Base-by-base conservation (phyloP, 2,888 invertebrate genomes). In the Ommatoiulus sabulosus region DNA sequence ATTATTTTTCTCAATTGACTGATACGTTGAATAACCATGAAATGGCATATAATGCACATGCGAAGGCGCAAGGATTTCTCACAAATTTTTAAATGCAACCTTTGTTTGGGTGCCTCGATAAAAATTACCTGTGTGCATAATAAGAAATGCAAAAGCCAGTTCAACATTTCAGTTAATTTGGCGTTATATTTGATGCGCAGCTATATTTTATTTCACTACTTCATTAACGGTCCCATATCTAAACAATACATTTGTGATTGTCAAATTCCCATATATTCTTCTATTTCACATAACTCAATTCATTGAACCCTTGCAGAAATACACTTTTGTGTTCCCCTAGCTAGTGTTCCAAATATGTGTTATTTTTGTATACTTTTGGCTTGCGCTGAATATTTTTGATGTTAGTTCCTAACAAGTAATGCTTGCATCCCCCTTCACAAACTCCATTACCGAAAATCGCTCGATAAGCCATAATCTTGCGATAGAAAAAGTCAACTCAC, bases 371-470 rank as follows among this genome's bases (percentile, higher is more conserved):
- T 63, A 20, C 15, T 63, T 35, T 63, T 63, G 63, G 63, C 63
- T 63, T 63, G 63, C 63, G 63, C 63, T 63, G 20, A 63, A 63
- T 63, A 63, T 63, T 63, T 63, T 63, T 63, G 63, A 63, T 63
- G 63, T 63, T 63, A 63, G 63, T 63, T 63, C 63, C 63, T 63
- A 63, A 63, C 20, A 20, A 63, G 63, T 15, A 63, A 63, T 20
- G 63, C 63, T 63, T 63, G 63, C 63, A 63, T 63, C 63, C 63
- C 63, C 20, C n/a, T 63, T 20, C 63, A n/a, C 52, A 3, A 52
- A 52, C 52, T 15, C 17, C 35, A 15, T 52, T 52, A 17, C 20
- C 63, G 63, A 63, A 63, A 20, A 63, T 63, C 63, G 15, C n/a
- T 20, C 20, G 63, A 63, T 63, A 5, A 5, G 20, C n/a, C 20